Conservation (phyloP, 2,797 vertebrate species). For the Hydrophis major region DNA sequence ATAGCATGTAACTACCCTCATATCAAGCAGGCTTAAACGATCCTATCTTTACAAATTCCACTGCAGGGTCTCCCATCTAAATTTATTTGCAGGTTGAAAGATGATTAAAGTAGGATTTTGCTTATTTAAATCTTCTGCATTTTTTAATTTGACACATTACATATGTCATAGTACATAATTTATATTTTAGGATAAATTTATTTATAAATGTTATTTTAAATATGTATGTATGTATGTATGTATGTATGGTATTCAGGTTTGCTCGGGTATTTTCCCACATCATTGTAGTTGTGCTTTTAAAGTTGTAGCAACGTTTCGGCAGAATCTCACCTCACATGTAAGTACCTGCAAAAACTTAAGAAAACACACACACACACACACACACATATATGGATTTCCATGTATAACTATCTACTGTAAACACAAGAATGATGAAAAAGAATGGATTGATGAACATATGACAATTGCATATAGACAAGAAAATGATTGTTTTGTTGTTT, state of each 20-base stretch:
- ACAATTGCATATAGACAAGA: neutral
- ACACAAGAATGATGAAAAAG: neutral
- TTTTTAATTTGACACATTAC: neutral
- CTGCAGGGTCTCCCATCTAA: neutral
- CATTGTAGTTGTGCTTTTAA: too few species aligned
- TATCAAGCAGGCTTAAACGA: neutral
- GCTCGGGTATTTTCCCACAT: too few species aligned
- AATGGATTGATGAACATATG: neutral
- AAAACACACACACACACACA: too few species aligned
- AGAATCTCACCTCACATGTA: too few species aligned
- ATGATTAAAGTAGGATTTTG: neutral
- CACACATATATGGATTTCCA: too few species aligned
- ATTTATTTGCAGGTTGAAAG: neutral
- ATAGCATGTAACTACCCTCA: neutral
- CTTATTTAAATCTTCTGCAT: neutral
- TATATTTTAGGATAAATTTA: neutral
- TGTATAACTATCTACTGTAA: neutral
- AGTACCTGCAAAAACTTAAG: too few species aligned
- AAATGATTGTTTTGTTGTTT: neutral
- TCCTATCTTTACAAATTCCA: neutral
- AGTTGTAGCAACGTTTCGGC: too few species aligned
- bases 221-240: too few species aligned
- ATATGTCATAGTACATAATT: neutral
- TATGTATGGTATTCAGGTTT: too few species aligned
- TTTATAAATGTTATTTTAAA: neutral